Conservation (phyloP, 2,797 vertebrate genomes). For the Lagorchestes hirsutus region DNA sequence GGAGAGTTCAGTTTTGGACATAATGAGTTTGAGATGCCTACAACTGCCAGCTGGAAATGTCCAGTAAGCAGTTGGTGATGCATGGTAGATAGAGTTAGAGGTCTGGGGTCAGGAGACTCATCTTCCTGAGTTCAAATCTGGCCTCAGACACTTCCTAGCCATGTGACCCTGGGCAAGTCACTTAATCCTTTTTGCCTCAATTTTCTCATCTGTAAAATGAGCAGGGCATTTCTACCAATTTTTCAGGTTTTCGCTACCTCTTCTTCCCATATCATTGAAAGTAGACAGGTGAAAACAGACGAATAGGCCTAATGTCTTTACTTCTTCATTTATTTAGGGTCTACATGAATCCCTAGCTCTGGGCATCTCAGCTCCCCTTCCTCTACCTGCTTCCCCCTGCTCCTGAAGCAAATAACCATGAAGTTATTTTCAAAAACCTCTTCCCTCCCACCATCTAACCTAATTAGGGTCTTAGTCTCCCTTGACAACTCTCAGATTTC, state of each 20-base stretch:
- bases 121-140: no score
- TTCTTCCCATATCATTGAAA: slow-evolving; percentile 47
- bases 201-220: no score
- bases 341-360: slow-evolving; percentile 68
- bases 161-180: no score
- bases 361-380: slow-evolving; percentile 39
- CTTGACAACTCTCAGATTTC: background rate
- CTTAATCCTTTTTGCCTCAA: no score
- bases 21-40: no score
- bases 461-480: background rate
- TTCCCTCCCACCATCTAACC: background rate
- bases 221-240: slow-evolving; percentile 53
- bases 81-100: no score
- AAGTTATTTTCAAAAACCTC: slow-evolving; percentile 67
- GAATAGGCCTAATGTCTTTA: slow-evolving; percentile 56
- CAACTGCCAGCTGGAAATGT: no score
- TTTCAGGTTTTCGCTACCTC: slow-evolving; percentile 35
- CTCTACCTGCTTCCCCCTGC: slow-evolving; percentile 4
- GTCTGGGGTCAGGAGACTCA: no score
- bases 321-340: slow-evolving; percentile 33
- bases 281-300: slow-evolving; percentile 58
- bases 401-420: background rate
- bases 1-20: no score
- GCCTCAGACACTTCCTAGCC: no score
- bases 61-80: no score